Base-by-base conservation (phyloP, 1,140 invertebrate species). In the Aphaenogaster ashmeadi region DNA sequence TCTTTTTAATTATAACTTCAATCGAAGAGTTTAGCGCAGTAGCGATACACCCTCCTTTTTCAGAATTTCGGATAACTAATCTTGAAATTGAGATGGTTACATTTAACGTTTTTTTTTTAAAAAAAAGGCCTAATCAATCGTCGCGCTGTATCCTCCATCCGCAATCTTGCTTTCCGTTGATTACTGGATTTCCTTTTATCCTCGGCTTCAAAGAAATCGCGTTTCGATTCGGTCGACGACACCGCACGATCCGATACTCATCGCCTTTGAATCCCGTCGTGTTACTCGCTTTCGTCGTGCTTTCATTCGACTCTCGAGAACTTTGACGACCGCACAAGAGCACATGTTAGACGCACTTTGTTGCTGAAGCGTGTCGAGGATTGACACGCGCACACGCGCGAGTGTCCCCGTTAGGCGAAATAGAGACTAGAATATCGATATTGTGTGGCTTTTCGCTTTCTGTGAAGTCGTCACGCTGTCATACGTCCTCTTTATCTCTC, bases 401-500 rank as follows among this genome's bases (percentile, higher is more conserved):
- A 58, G 52, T 52, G n/a, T 69, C 52, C 38, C n/a, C 54, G 36
- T 86, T 62, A 67, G 27, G 75, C 72, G 18, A 83, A 84, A 79
- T 83, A 83, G 58, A 41, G 56, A 60, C 71, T 87, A 78, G 88
- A 75, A 66, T 62, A 77, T 78, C 78, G 38, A 75, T 78, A 52
- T 72, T 56, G 60, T 91, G 80, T 79, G 77, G 87, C 87, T 87
- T 91, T 80, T 86, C 67, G 87, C 89, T 88, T 91, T 85, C 72
- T 74, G 66, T 80, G 69, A 86, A 83, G 75, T 52, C 27, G 75
- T 89, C 72, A 58, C 33, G 74, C 66, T 79, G 36, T 56, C 72
- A 58, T 85, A 27, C 18, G n/a, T 89, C 54, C 72, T 83, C 38
- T 38, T 18, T 56, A 15, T 54, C 9, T 69, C 52, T 47, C n/a